phyloP scores from a whole-genome alignment of 2,888 invertebrate species.

The Dioctria linearis region DNA sequence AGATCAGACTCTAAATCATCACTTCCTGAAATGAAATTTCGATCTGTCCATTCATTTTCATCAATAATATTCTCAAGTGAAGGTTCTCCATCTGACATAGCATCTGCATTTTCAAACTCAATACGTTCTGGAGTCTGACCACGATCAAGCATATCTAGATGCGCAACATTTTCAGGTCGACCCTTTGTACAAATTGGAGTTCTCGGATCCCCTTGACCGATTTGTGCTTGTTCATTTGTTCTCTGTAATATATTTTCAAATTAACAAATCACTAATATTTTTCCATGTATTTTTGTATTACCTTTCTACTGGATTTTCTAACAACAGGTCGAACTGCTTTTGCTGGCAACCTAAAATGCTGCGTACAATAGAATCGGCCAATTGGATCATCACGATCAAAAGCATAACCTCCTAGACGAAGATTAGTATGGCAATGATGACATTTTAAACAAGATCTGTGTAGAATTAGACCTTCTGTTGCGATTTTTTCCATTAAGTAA shows the following conservation, averaged over 20 bases:
- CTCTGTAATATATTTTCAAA: constrained; percentile 7
- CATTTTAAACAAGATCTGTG: constrained; percentile 96
- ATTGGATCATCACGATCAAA: constrained; percentile 80
- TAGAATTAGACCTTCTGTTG: constrained; percentile 90
- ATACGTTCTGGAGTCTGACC: constrained; percentile 84
- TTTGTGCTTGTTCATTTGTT: constrained; percentile 6
- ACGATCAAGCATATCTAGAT: constrained; percentile 68
- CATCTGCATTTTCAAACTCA: constrained; percentile 83
- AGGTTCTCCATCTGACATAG: constrained; percentile 77
- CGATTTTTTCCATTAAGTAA: constrained; percentile 93
- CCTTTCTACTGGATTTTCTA: constrained; percentile 62
- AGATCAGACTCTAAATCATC: constrained; percentile 79
- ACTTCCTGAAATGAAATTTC: constrained; percentile 89
- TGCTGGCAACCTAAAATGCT: constrained; percentile 80
- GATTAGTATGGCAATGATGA: constrained; percentile 89
- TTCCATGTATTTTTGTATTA: constrained; percentile 53
- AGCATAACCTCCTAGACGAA: constrained; percentile 83
- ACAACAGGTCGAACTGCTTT: constrained; percentile 69
- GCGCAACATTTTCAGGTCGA: constrained; percentile 65
- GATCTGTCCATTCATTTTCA: constrained; percentile 96
- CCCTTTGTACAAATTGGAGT: constrained; percentile 71
- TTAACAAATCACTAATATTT: not conserved
- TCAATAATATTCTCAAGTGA: constrained; percentile 84
- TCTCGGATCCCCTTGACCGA: constrained; percentile 62
- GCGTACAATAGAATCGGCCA: constrained; percentile 82